Base-by-base conservation (phyloP, 35 echinoderm and acorn worm genomes). In the Nesometra sesokonis region DNA sequence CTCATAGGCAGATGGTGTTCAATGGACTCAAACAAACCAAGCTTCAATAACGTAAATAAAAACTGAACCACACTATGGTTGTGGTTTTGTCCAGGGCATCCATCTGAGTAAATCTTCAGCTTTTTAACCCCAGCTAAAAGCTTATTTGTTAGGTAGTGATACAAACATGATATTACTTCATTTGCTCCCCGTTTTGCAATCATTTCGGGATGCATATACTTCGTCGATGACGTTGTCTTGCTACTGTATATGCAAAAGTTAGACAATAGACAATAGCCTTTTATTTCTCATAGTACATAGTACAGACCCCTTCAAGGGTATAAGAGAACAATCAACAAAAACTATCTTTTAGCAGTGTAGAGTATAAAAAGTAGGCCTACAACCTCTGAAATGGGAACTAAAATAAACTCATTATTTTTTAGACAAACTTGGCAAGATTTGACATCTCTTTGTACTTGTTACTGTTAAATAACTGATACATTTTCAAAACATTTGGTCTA, bases 151-250 rank as follows among this genome's bases (percentile, higher is more conserved):
- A 88, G 13, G 27, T 80, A 88, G 17, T 81, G 86, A 0, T 88
- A 31, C 40, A 88, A 35, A 27, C 78, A 81, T 13, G 86, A 81
- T 0, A 81, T 46, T 30, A 88, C 86, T 47, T 88, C 86, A 21
- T 88, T 88, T 5, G n/a, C 78, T 0, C 86, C 86, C 5, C 77
- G 35, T 17, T 34, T 36, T 15, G 86, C 37, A 3, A 21, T 79
- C 0, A 29, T 39, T 47, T 88, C 86, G 1, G 86, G 86, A 35
- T 40, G 81, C 77, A 81, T 88, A 31, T 88, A 57, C 86, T 81
- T 88, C 11, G 35, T 47, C 27, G 77, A 80, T 47, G 9, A 67
- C 34, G 43, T 21, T 19, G 33, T 43, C 43, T 13, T 81, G 7
- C 35, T 23, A 0, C 57, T 78, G 86, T 87, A 79, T 0, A 87